These are phyloP conservation scores for Pseudococcus viburni DNA, from an alignment of 2,888 invertebrate genomes.

Conservation along the genomic window DNA sequence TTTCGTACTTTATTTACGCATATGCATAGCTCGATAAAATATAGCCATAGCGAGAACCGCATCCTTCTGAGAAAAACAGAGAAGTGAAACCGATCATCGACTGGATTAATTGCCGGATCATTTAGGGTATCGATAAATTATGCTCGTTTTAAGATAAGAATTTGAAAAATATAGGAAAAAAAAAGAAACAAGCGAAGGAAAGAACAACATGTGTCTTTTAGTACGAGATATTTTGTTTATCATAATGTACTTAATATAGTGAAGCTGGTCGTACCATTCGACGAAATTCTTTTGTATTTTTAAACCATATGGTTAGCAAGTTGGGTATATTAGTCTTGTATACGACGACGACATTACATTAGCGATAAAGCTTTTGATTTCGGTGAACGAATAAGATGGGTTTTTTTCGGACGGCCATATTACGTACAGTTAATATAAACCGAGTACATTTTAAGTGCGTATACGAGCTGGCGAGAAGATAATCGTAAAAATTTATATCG, in stretches of 20 bases:
- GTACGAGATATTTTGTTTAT: not conserved
- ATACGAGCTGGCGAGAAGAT: slow-evolving; percentile 6
- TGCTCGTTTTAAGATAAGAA: not conserved
- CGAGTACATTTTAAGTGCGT: not conserved
- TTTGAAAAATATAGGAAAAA: not conserved
- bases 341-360: not conserved
- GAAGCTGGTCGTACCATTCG: not conserved
- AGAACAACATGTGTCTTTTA: not conserved
- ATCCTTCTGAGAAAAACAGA: not conserved
- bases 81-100: not conserved
- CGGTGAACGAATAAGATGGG: not conserved
- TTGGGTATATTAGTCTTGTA: not conserved
- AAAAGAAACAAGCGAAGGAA: not conserved
- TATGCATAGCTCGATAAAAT: not conserved
- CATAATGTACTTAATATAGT: not conserved
- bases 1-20: not conserved
- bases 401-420: not conserved
- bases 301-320: slow-evolving; percentile 19
- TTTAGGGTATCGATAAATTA: not conserved
- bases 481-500: slow-evolving; percentile 48
- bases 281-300: slow-evolving; percentile 8
- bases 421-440: not conserved
- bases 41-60: not conserved
- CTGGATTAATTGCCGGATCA: not conserved
- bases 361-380: not conserved